A percentile compares a stretch with the other conserved stretches of the same genome.
These are phyloP conservation scores for Plectrocnemia conspersa DNA, from an alignment of 1,140 invertebrate species.

Conservation along the genomic window DNA sequence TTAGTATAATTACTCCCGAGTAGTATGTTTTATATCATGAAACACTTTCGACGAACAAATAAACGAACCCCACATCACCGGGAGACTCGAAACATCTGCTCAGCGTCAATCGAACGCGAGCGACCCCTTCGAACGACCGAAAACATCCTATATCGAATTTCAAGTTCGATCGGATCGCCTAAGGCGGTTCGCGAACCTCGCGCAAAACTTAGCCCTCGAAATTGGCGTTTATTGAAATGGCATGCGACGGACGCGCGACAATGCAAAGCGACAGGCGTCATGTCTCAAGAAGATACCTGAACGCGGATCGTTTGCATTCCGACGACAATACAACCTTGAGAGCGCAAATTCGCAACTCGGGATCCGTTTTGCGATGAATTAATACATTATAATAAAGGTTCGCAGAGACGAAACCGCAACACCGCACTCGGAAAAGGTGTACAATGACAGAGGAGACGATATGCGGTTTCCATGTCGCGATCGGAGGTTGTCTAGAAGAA, in stretches of 20 bases:
- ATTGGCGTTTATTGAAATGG: background rate
- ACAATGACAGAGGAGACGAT: constrained; percentile 26
- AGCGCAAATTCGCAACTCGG: no score
- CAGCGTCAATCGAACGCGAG: background rate
- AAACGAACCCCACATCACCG: background rate
- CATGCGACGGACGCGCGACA: background rate
- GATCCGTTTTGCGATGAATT: no score
- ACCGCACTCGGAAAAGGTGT: constrained; percentile 20
- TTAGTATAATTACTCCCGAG: no score
- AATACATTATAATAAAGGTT: no score
- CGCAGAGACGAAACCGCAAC: constrained; percentile 28
- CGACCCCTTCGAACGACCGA: background rate
- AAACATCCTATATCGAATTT: no score
- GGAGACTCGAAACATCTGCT: constrained; percentile 3
- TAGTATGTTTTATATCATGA: no score
- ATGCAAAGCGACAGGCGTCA: background rate
- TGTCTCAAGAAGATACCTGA: no score
- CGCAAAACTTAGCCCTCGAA: background rate
- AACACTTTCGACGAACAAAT: background rate
- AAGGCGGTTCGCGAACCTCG: background rate
- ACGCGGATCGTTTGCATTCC: no score
- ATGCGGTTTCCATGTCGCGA: constrained; percentile 18
- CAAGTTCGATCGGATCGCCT: no score
- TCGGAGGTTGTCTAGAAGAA: no score
- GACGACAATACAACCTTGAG: no score